A percentile compares a stretch with the other conserved stretches of the same genome.
Conservation (phyloP, 2,113 vertebrate genomes). For the Chaetura pelagica region DNA sequence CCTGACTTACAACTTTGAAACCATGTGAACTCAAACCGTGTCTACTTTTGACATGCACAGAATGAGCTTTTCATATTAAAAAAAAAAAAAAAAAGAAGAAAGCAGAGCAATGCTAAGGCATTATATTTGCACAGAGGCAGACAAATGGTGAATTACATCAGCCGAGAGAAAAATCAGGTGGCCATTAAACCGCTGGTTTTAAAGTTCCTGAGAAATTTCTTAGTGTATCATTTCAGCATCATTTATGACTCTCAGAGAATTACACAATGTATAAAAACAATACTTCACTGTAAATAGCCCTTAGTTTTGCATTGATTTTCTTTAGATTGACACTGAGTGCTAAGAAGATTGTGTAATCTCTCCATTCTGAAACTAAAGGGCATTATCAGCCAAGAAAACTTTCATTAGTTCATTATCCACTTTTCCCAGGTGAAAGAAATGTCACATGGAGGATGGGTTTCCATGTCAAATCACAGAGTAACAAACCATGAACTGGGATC, state of each 20-base stretch:
- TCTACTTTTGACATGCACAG: background rate
- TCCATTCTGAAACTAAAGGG: slow-evolving; percentile 18
- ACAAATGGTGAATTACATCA: background rate
- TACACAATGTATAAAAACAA: background rate
- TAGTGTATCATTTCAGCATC: background rate
- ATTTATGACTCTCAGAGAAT: background rate
- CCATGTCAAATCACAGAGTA: slow-evolving; percentile 48
- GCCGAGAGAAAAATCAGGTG: background rate
- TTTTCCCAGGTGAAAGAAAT: slow-evolving; percentile 66
- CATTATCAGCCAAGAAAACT: slow-evolving; percentile 51
- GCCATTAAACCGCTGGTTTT: background rate
- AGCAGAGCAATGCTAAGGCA: background rate
- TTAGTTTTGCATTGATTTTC: slow-evolving; percentile 8
- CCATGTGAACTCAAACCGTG: background rate
- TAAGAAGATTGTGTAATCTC: slow-evolving; percentile 31
- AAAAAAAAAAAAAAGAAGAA: background rate
- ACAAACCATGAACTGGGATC: slow-evolving; percentile 45
- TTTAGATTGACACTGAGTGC: background rate
- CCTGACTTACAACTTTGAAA: background rate
- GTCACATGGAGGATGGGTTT: background rate
- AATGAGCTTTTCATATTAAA: background rate
- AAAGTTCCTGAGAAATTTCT: background rate
- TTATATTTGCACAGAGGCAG: background rate
- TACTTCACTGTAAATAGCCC: slow-evolving; percentile 23
- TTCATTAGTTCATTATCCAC: slow-evolving; percentile 58